Base-by-base conservation (phyloP, 2,797 vertebrate species). In the Myoxocephalus aenaeus region DNA sequence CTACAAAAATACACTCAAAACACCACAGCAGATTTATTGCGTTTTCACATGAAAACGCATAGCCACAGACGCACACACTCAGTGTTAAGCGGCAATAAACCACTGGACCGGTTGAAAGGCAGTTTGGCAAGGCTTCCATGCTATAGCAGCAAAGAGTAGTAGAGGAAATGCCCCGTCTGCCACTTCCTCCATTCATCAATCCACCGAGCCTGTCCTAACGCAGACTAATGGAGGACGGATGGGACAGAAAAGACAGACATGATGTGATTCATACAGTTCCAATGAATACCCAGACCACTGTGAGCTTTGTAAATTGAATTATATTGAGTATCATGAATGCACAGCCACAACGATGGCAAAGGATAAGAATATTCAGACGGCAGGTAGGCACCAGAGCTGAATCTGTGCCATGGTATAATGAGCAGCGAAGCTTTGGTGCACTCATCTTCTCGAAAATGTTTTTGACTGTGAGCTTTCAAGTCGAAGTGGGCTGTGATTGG, bases 181-280 rank as follows among this genome's bases (percentile, higher is more conserved):
- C 71, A 71, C 76, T 71, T 79, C 81, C 70, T 25, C 69, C 74
- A 91, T 87, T 88, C 84, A 89, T 91, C 83, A 90, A 84, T 80
- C 82, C 66, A 72, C 67, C 27, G 77, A 80, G 86, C 65, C 72
- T 63, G 68, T 90, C 86, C 74, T 77, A 58, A 78, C 54, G 50
- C 68, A 78, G 77, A 83, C 64, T 88, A 86, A 84, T 89, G 77
- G 73, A 82, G 85, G 80, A 83, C 27, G 59, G 85, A 90, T 82
- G 77, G 75, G 84, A 85, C 70, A 63, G 77, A 65, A 78, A 77
- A 87, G 85, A 86, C 69, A 87, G 78, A 86, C 81, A 87, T 56
- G 79, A 69, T 29, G 61, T 73, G 79, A 88, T 87, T 91, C 74
- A 89, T 76, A 63, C 73, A 65, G 74, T 68, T 69, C 70, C 75